Evolutionary conservation across 2,797 vertebrate genomes (phyloP), one percentile per base, ranked within the genome.

Genomic region (Sebastes iracundus): DNA sequence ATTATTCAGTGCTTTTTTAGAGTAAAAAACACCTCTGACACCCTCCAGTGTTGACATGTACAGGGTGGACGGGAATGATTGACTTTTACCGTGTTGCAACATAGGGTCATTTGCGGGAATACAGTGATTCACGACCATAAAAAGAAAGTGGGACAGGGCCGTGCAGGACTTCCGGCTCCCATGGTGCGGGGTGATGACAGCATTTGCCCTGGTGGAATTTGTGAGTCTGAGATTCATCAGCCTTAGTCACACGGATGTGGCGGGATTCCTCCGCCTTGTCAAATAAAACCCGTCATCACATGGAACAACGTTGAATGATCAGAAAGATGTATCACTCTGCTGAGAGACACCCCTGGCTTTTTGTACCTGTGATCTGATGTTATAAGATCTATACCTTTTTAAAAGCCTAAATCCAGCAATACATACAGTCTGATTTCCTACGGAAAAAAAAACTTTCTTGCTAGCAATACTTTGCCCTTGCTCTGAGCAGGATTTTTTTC

Each of bases 401-500:
- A 72, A 82, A 85, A 58, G 63, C 28, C 20, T 42, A 58, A 84
- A 74, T 70, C 68, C 67, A 46, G 56, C 13, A 28, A 82, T 64
- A 83, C 64, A 74, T 77, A 61, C 68, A 83, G 80, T 73, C 53
- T 81, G 79, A 82, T 78, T 80, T 6, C 16, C 13, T 27, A 25
- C 13, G 64, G 42, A 30, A 55, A 33, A 65, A 84, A 49, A 56
- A 32, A 55, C 79, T 83, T 85, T 87, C 80, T 91, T 75, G 75
- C 81, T 59, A 79, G 83, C 56, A 83, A 80, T 68, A 82, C 77
- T 90, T 90, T 93, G 86, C 85, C 87, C 83, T 90, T 89, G 90
- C 89, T 94, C 88, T 86, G 86, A 94, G 92, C 86, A 81, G 87
- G 75, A 80, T 87, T 82, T 85, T 25, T 42, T 90, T 80, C 20